phyloP scores from a whole-genome alignment of 2,113 vertebrate species.

The Misgurnus anguillicaudatus region DNA sequence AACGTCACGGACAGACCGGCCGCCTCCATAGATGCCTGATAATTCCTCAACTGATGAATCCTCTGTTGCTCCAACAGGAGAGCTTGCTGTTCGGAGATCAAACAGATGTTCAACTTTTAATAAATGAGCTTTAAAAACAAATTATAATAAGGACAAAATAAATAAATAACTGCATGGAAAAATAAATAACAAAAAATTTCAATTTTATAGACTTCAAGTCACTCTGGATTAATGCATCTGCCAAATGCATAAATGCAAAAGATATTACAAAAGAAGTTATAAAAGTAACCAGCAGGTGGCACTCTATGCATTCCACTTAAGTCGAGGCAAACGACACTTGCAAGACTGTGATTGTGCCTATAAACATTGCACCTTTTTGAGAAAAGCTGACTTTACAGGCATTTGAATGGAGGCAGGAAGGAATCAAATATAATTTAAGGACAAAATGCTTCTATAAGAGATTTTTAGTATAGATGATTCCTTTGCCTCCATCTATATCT shows the following conservation, averaged over 20 bases:
- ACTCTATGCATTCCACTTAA: conserved; percentile 14
- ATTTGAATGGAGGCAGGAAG: background rate
- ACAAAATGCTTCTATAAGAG: no score
- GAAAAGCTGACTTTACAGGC: no score
- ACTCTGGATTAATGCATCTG: no score
- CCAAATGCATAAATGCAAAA: no score
- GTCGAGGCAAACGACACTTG: background rate
- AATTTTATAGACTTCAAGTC: no score
- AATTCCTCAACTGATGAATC: conserved; percentile 94
- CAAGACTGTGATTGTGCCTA: background rate
- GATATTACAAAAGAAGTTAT: background rate
- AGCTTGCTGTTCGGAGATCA: conserved; percentile 81
- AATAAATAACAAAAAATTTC: no score
- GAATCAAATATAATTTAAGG: no score
- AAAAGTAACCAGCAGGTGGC: conserved; percentile 52
- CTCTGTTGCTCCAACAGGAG: conserved; percentile 93
- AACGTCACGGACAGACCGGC: conserved; percentile 85
- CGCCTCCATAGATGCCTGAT: conserved; percentile 92
- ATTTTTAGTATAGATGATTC: no score
- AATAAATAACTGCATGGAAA: background rate
- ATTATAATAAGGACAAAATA: background rate
- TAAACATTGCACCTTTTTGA: no score
- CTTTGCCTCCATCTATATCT: no score
- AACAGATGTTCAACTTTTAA: background rate
- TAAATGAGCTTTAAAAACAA: background rate